Evolutionary conservation across 1,140 invertebrate genomes (phyloP), one percentile per base, ranked within the genome.

Genomic region (Arctopsyche grandis): DNA sequence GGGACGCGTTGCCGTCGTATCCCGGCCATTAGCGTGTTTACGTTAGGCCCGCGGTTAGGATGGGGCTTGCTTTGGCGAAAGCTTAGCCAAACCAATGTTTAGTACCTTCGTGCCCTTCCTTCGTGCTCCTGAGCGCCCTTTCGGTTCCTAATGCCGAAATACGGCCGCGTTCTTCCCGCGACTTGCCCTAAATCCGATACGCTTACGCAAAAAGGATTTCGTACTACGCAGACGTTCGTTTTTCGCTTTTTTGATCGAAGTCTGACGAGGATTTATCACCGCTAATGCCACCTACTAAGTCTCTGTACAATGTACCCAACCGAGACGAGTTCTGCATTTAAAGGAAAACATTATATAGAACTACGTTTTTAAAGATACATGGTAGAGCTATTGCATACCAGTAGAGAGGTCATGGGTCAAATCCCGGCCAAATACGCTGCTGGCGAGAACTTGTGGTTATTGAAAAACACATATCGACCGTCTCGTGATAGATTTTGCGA

Each of bases 31-130:
- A 76, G 56, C 56, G 74, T 76, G 74, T 76, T 76, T 76, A 38
- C 74, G 56, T 76, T 66, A 60, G 46, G 74, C 38, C 70, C 44
- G 46, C 70, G 19, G 77, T 78, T 56, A 71, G 38, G 22, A 60
- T 19, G 58, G 58, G 22, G 58, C 75, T 58, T 38, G 12, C 69
- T 12, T 29, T 44, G 29, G 12, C 76, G 21, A 22, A 7, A 26
- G 78, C 56, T 76, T 79, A 76, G 60, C 71, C 29, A 75, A 79
- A 79, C 73, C 78, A 75, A 79, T 79, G 78, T 79, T 79, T 79
- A 76, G 73, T 79, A 52, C 74, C 74, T 76, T 66, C 71, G 52
- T n/a, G 21, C 46, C 7, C 43, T 38, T 38, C 29, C 12, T 74
- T 56, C 71, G 48, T 21, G n/a, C n/a, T n/a, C n/a, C n/a, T n/a